These are phyloP conservation scores for Rhyacophila evoluta DNA, from an alignment of 2,888 invertebrate genomes.

Conservation along the genomic window DNA sequence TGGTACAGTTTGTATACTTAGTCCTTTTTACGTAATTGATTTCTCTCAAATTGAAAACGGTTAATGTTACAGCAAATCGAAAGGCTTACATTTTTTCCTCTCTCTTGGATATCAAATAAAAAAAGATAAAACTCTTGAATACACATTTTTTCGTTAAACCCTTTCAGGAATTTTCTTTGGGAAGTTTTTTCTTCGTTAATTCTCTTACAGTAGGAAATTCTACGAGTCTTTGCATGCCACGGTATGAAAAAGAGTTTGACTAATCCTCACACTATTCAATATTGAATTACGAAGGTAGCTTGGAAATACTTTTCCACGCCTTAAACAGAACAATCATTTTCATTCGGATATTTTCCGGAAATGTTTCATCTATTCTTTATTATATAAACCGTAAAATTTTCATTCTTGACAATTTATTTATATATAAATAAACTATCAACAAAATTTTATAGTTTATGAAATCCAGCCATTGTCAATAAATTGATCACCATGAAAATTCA, in stretches of 20 bases:
- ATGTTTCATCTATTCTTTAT: too few species aligned
- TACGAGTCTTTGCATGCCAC: background rate
- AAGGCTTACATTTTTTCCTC: constrained; percentile 12
- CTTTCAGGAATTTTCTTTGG: constrained; percentile 8
- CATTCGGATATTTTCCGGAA: too few species aligned
- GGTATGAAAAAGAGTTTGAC: background rate
- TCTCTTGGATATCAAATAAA: constrained; percentile 15
- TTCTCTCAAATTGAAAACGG: constrained; percentile 24
- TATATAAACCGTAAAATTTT: too few species aligned
- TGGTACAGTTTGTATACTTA: constrained; percentile 22
- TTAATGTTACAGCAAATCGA: constrained; percentile 16
- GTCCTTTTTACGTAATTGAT: constrained; percentile 24
- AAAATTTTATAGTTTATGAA: too few species aligned
- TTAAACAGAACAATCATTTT: too few species aligned
- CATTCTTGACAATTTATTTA: too few species aligned
- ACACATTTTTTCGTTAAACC: constrained; percentile 12
- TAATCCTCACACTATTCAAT: background rate
- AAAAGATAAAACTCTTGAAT: background rate
- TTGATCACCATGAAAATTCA: too few species aligned
- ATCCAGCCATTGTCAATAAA: too few species aligned
- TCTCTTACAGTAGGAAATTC: background rate
- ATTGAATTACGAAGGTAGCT: background rate
- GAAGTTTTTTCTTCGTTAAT: constrained; percentile 9
- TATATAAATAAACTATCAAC: too few species aligned
- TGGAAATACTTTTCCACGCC: too few species aligned